Evolutionary conservation across 53 echinoderm and acorn worm genomes (phyloP).

Genomic region (Holothuria scabra): DNA sequence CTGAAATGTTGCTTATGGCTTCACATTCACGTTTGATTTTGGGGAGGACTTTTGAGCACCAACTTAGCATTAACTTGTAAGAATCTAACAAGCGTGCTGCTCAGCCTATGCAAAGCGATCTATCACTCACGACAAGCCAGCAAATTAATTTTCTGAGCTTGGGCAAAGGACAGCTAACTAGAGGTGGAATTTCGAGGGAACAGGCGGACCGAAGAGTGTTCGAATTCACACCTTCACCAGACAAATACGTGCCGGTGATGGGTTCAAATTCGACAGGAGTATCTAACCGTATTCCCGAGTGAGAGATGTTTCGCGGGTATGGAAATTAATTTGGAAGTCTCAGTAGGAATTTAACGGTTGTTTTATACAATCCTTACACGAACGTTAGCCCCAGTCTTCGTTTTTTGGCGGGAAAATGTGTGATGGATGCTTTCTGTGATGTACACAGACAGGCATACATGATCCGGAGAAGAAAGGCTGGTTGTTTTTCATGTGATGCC

Average conservation of each 20-base stretch:
- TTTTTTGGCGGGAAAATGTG: slow-evolving; percentile 2
- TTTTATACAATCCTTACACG: slow-evolving; percentile 52
- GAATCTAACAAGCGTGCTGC: slow-evolving; percentile 40
- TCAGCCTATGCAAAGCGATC: slow-evolving; percentile 41
- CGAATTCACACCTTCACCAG: slow-evolving; percentile 46
- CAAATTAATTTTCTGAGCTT: slow-evolving; percentile 47
- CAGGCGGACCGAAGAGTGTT: slow-evolving; percentile 33
- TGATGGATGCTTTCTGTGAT: slow-evolving; percentile 32
- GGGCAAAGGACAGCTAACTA: slow-evolving; percentile 25
- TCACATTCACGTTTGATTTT: slow-evolving; percentile 1
- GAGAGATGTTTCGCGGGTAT: slow-evolving; percentile 43
- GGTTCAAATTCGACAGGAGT: slow-evolving; percentile 36
- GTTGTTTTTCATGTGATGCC: slow-evolving; percentile 6
- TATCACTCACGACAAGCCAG: slow-evolving; percentile 44
- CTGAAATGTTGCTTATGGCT: slow-evolving; percentile 6
- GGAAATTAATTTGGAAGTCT: slow-evolving; percentile 53
- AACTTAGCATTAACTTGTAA: slow-evolving; percentile 25
- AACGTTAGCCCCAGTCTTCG: slow-evolving; percentile 32
- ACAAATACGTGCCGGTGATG: slow-evolving; percentile 45
- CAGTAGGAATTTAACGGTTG: slow-evolving; percentile 38
- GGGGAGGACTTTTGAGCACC: slow-evolving; percentile 1
- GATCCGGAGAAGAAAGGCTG: slow-evolving; percentile 26
- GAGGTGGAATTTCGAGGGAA: slow-evolving; percentile 29
- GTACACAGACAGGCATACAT: slow-evolving; percentile 33
- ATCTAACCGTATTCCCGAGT: slow-evolving; percentile 37